Evolutionary conservation across 1,140 invertebrate species (phyloP).

Genomic region (Dendrolimus kikuchii): DNA sequence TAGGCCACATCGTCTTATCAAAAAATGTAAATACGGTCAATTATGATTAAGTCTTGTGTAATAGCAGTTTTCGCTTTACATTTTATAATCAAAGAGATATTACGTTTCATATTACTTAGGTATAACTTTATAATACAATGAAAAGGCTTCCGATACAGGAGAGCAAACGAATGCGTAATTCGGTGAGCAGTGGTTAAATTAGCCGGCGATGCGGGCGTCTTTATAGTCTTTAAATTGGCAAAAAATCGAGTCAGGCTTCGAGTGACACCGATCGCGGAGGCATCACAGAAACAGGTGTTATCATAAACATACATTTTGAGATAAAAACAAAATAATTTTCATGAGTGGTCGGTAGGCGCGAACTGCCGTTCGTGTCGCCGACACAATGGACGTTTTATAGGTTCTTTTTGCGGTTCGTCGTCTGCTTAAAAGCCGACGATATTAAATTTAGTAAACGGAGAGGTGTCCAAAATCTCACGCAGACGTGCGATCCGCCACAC

Average conservation of each 20-base stretch:
- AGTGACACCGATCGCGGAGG: constrained; percentile 67
- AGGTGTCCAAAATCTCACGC: constrained; percentile 70
- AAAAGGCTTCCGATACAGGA: constrained; percentile 25
- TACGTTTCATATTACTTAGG: too few species aligned
- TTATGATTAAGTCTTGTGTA: too few species aligned
- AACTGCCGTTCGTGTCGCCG: constrained; percentile 64
- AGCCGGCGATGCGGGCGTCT: constrained; percentile 65
- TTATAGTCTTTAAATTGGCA: constrained; percentile 70
- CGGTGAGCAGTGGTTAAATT: constrained; percentile 66
- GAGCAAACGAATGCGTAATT: constrained; percentile 59
- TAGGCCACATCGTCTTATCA: too few species aligned
- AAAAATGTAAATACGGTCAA: too few species aligned
- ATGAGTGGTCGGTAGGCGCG: constrained; percentile 68
- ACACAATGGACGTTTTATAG: constrained; percentile 68
- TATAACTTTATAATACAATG: too few species aligned
- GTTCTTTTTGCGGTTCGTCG: constrained; percentile 55
- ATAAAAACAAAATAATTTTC: constrained; percentile 72
- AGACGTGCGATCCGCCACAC: constrained; percentile 71
- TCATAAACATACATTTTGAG: constrained; percentile 71
- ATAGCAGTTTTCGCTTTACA: too few species aligned
- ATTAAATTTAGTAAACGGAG: constrained; percentile 72
- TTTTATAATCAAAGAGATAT: too few species aligned
- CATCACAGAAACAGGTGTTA: constrained; percentile 71
- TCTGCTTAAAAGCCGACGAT: constrained; percentile 64
- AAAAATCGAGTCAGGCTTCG: constrained; percentile 65